Percentiles rank a stretch among this genome's conserved stretches.
Conservation (phyloP, 1,140 invertebrate genomes). For the Euwallacea fornicatus region DNA sequence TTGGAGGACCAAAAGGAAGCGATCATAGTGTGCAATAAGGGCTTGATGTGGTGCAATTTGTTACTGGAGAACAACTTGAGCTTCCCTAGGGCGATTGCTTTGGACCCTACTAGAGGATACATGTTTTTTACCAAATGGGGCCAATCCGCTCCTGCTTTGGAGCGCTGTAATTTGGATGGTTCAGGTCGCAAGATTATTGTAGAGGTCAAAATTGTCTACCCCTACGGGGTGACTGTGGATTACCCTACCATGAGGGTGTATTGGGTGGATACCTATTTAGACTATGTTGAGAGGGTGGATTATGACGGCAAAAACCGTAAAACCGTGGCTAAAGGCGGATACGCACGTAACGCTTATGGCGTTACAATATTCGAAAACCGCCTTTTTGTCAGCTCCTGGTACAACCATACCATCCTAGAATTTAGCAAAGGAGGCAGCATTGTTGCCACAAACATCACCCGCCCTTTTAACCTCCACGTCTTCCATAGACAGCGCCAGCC, state of each 20-base stretch:
- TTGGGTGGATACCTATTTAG: conserved; percentile 78
- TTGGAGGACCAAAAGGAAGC: conserved; percentile 72
- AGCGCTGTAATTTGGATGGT: conserved; percentile 65
- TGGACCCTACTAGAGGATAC: conserved; percentile 78
- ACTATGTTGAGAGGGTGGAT: conserved; percentile 71
- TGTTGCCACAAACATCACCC: conserved; percentile 56
- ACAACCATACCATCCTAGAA: conserved; percentile 62
- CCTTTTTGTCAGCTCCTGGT: conserved; percentile 69
- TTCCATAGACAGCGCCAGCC: conserved; percentile 77
- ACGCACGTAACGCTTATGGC: conserved; percentile 69
- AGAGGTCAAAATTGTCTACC: conserved; percentile 70
- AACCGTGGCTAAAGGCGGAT: conserved; percentile 63
- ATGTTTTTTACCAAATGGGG: conserved; percentile 82
- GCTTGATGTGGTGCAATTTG: conserved; percentile 66
- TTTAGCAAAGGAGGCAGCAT: conserved; percentile 60
- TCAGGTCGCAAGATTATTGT: conserved; percentile 59
- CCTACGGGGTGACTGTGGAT: conserved; percentile 65
- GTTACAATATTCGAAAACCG: conserved; percentile 70
- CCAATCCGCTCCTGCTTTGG: conserved; percentile 62
- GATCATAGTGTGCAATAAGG: conserved; percentile 70
- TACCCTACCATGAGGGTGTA: conserved; percentile 72
- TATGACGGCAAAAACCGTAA: conserved; percentile 68
- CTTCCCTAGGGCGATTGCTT: conserved; percentile 74
- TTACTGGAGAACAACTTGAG: conserved; percentile 69
- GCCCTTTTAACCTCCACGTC: conserved; percentile 67